A percentile compares a stretch with the other conserved stretches of the same genome.
These are phyloP conservation scores for Tapirus indicus DNA, from an alignment of 2,797 vertebrate genomes.

Conservation along the genomic window DNA sequence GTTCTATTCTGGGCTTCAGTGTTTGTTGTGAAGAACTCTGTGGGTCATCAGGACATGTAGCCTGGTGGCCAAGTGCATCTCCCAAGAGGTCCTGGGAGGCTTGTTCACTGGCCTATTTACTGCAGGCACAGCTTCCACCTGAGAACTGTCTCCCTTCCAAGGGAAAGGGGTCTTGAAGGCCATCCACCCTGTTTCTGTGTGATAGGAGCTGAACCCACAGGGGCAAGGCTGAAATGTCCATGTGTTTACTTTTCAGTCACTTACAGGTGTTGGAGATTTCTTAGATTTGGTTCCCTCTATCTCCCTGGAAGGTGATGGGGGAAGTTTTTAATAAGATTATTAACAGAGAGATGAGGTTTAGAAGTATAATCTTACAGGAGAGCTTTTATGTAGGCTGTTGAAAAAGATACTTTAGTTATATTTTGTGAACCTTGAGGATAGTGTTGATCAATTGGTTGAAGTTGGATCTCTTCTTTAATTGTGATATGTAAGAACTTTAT, in stretches of 20 bases:
- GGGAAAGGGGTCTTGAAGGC: not conserved
- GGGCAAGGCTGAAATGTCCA: not conserved
- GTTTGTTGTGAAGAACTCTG: conserved; percentile 62
- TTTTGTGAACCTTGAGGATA: not conserved
- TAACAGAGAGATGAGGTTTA: not conserved
- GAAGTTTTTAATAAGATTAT: not conserved
- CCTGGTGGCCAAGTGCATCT: not conserved
- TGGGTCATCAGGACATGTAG: conserved; percentile 57
- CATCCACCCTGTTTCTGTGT: not conserved
- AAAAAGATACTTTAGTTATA: not conserved
- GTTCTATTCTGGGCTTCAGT: not conserved
- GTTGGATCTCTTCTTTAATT: not conserved
- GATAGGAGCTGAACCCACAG: not conserved
- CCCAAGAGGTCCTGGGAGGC: not conserved
- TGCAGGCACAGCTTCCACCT: not conserved
- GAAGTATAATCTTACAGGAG: not conserved
- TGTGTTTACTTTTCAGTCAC: not conserved
- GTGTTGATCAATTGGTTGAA: not conserved
- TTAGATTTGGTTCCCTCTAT: not conserved
- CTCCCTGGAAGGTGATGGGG: not conserved
- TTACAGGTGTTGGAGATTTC: not conserved
- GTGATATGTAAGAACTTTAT: not conserved
- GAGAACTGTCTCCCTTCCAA: not conserved
- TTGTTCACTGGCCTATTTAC: not conserved
- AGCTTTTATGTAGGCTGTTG: not conserved